Percentiles rank a stretch among this genome's conserved stretches.
phyloP scores from a whole-genome alignment of 2,797 vertebrate genomes.

The Hoplostethus mediterraneus region DNA sequence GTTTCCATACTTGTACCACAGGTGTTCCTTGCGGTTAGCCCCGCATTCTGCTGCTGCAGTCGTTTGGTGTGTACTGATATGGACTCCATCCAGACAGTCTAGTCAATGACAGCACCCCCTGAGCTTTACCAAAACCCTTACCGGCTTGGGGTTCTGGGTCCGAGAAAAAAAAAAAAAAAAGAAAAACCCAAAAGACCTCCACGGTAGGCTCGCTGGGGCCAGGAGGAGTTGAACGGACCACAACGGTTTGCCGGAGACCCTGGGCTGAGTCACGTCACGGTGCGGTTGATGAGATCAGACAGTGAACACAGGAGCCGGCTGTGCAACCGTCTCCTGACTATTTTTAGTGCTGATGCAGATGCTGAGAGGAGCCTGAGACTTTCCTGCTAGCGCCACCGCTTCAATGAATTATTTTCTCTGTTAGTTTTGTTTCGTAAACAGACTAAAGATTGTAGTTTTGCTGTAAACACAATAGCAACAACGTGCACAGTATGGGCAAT shows the following conservation, averaged over 20 bases:
- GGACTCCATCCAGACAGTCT: constrained; percentile 27
- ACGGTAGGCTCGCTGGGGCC: constrained; percentile 43
- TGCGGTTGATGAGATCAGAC: constrained; percentile 81
- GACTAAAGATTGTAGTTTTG: constrained; percentile 33
- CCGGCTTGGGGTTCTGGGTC: constrained; percentile 46
- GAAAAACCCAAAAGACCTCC: constrained; percentile 40
- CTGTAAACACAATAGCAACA: constrained; percentile 34
- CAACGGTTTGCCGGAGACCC: constrained; percentile 61
- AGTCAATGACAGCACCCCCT: constrained; percentile 26
- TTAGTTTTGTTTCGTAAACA: constrained; percentile 7
- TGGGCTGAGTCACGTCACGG: constrained; percentile 61
- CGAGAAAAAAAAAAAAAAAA: background rate
- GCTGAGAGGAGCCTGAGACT: constrained; percentile 36
- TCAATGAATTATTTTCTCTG: constrained; percentile 16
- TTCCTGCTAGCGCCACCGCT: constrained; percentile 13
- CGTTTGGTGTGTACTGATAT: constrained; percentile 32
- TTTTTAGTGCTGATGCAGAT: constrained; percentile 59
- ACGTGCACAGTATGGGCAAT: background rate
- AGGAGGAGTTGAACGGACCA: constrained; percentile 42
- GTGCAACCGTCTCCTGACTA: constrained; percentile 66
- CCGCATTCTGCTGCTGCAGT: constrained; percentile 13
- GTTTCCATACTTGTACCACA: constrained; percentile 66
- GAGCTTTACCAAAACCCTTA: constrained; percentile 56
- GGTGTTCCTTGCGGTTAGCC: constrained; percentile 60
- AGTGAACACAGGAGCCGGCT: constrained; percentile 59